phyloP scores from a whole-genome alignment of 2,888 invertebrate species.

The Branchipolynoe longqiensis region DNA sequence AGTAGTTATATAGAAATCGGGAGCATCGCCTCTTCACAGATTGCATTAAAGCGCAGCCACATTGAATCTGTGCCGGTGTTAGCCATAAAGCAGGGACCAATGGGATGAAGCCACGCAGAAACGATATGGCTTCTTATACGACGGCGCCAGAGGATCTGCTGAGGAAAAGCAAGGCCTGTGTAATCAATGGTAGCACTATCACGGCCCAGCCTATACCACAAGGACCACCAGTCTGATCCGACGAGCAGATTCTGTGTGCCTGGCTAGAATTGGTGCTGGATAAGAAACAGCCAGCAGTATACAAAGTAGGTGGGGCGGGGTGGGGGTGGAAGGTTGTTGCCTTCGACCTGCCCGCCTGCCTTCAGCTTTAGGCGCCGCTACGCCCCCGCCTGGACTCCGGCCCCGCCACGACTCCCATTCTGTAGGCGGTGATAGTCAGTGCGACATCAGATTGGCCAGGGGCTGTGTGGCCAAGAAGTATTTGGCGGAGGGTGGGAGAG shows the following conservation, averaged over 20 bases:
- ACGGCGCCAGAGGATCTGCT: conserved; percentile 8
- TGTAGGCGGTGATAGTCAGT: too few relatives aligned
- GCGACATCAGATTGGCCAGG: too few relatives aligned
- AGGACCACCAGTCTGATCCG: conserved; percentile 40
- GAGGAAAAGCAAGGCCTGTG: not conserved
- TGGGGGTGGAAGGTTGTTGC: too few relatives aligned
- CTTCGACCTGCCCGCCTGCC: too few relatives aligned
- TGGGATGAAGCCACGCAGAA: not conserved
- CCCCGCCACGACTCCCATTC: too few relatives aligned
- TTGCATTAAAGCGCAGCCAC: not conserved
- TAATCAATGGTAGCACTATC: conserved; percentile 38
- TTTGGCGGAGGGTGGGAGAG: not conserved
- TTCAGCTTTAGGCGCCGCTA: too few relatives aligned
- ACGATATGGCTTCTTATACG: conserved; percentile 45
- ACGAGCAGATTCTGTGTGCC: conserved; percentile 9
- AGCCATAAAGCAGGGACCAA: not conserved
- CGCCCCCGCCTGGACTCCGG: too few relatives aligned
- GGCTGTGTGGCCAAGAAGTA: too few relatives aligned
- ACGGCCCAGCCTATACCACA: conserved; percentile 29
- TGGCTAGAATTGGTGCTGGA: conserved; percentile 35
- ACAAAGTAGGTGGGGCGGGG: too few relatives aligned
- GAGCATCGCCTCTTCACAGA: not conserved
- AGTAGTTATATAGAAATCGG: not conserved
- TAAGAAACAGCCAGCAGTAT: conserved; percentile 7
- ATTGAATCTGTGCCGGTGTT: not conserved